Conservation (phyloP, 2,113 vertebrate genomes). For the Pterocles burchelli region DNA sequence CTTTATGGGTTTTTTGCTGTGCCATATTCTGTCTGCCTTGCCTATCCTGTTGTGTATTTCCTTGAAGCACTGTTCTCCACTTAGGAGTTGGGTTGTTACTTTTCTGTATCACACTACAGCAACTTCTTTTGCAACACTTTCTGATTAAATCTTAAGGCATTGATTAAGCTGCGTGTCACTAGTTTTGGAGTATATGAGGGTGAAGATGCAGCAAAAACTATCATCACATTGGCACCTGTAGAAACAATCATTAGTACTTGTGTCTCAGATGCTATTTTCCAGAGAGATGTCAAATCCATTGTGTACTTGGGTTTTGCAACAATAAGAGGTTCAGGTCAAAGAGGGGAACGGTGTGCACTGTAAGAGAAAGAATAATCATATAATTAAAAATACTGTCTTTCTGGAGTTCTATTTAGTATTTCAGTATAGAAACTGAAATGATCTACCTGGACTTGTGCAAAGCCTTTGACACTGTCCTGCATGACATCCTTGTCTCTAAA, state of each 20-base stretch:
- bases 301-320: not conserved
- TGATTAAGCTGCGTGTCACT: not conserved
- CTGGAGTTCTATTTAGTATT: not conserved
- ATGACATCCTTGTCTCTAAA: too few relatives aligned
- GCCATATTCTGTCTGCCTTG: not conserved
- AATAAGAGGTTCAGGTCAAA: not conserved
- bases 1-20: not conserved
- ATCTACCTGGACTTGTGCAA: too few relatives aligned
- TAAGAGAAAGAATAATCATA: not conserved
- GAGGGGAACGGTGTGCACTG: fast-evolving
- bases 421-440: not conserved
- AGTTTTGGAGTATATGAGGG: not conserved
- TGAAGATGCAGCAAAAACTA: not conserved
- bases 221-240: not conserved
- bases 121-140: conserved; percentile 5
- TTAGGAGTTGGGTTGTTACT: not conserved
- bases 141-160: conserved; percentile 19
- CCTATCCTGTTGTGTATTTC: not conserved
- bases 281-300: not conserved
- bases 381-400: not conserved
- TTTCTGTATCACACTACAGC: not conserved
- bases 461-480: too few relatives aligned
- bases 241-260: not conserved
- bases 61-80: not conserved
- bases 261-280: not conserved